phyloP scores from a whole-genome alignment of 2,888 invertebrate genomes.

The Agapetus fuscipes region DNA sequence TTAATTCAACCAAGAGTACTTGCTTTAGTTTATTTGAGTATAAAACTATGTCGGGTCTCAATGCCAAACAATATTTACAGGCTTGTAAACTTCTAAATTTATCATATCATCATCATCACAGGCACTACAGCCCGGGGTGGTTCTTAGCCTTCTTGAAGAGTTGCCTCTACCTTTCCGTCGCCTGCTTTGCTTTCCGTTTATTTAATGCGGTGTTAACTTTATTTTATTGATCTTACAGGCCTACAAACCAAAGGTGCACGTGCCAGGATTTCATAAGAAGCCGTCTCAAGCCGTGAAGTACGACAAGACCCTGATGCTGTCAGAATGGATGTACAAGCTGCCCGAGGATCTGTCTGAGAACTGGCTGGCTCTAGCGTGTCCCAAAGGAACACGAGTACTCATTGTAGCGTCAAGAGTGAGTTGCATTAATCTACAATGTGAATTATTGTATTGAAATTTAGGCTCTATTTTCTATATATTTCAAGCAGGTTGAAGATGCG shows the following conservation, averaged over 20 bases:
- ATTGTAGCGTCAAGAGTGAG: conserved; percentile 64
- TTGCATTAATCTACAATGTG: no score
- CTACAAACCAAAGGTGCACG: conserved; percentile 36
- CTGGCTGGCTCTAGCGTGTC: conserved; percentile 72
- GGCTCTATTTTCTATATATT: background rate
- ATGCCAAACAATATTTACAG: no score
- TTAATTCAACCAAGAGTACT: no score
- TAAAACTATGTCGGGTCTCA: no score
- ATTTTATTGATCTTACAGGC: conserved; percentile 30
- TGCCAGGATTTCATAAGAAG: conserved; percentile 36
- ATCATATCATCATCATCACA: no score
- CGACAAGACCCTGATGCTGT: conserved; percentile 61
- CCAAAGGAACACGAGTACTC: conserved; percentile 74
- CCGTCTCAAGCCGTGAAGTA: conserved; percentile 31
- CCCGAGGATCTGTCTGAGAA: conserved; percentile 64
- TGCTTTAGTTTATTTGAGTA: no score
- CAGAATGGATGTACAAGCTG: conserved; percentile 87
- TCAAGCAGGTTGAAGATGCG: background rate
- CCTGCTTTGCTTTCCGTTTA: no score
- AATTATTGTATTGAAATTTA: conserved; percentile 8
- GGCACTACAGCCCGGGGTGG: no score
- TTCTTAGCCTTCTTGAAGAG: no score
- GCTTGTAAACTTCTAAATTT: no score
- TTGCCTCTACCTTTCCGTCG: no score
- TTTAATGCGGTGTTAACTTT: no score